Evolutionary conservation across 2,113 vertebrate genomes (phyloP).

Genomic region (Dolichallabes microphthalmus): DNA sequence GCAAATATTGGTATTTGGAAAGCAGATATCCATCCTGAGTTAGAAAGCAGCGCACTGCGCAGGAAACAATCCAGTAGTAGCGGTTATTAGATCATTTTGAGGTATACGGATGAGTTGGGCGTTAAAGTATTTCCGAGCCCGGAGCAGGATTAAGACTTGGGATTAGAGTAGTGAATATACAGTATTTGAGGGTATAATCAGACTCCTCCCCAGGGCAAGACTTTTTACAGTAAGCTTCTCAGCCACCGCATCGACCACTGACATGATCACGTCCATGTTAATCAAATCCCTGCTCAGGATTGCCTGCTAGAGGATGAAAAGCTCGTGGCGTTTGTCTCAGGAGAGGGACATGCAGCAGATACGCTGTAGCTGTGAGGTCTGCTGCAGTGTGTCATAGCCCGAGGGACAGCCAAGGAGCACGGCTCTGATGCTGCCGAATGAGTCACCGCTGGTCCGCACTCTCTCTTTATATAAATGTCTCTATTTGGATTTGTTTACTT

Average conservation of each 20-base stretch:
- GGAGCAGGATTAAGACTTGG: background rate
- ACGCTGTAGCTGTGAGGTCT: slow-evolving; percentile 6
- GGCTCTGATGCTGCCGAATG: background rate
- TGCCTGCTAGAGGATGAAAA: background rate
- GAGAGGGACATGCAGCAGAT: background rate
- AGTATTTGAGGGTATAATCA: background rate
- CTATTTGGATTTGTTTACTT: background rate
- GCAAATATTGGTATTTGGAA: background rate
- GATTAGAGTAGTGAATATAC: background rate
- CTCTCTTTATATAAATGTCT: background rate
- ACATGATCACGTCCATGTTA: background rate
- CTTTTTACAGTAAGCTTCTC: background rate
- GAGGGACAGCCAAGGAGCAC: slow-evolving; percentile 3
- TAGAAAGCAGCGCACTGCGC: background rate
- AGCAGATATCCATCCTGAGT: background rate
- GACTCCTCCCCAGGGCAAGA: background rate
- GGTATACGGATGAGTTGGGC: background rate
- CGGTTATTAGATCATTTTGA: no score
- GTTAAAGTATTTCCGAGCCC: background rate
- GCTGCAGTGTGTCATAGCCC: slow-evolving; percentile 22
- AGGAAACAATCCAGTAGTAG: background rate
- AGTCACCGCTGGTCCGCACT: background rate
- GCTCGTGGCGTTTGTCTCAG: background rate
- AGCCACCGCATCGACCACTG: background rate
- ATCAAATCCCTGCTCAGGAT: background rate